Base-by-base conservation (phyloP, 2,888 invertebrate species). In the Lumbricus terrestris region DNA sequence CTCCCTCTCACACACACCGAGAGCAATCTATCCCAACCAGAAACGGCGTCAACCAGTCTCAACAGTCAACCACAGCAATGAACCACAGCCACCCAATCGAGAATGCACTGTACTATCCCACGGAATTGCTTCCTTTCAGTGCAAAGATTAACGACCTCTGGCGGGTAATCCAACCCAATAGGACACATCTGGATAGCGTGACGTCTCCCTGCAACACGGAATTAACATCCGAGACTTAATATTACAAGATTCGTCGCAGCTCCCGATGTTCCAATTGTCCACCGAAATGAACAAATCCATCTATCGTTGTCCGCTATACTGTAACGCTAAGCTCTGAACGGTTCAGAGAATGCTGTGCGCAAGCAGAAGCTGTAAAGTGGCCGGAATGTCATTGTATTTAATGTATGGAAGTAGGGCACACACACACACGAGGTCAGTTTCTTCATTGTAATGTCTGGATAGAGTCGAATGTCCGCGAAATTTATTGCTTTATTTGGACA, bases 141-240 rank as follows among this genome's bases (percentile, higher is more conserved):
- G 69, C 8, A n/a, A 69, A 69, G 69, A 69, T 69, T 69, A 69
- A 69, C 69, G 69, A 69, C n/a, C 69, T n/a, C 16, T n/a, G n/a
- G n/a, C n/a, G n/a, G n/a, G n/a, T n/a, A n/a, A n/a, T n/a, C 69
- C 69, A 13, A 69, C 69, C 69, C 8, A 69, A 69, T 69, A n/a
- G n/a, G 69, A 69, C 69, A n/a, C 69, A 69, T 69, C 69, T 69
- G 69, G 69, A 69, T n/a, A n/a, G n/a, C n/a, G 69, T 69, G 69
- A 5, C 29, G n/a, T n/a, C 69, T 69, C 69, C 29, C 29, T n/a
- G 11, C 29, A n/a, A 69, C 29, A 69, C 69, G 69, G 69, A n/a
- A 69, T 69, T 69, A 69, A 0, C n/a, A 69, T 69, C 69, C 11
- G 11, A 0, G 69, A n/a, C 69, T 69, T 69, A 69, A 69, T 69